Evolutionary conservation across 2,113 vertebrate species (phyloP).

Genomic region (Psettodes erumei): DNA sequence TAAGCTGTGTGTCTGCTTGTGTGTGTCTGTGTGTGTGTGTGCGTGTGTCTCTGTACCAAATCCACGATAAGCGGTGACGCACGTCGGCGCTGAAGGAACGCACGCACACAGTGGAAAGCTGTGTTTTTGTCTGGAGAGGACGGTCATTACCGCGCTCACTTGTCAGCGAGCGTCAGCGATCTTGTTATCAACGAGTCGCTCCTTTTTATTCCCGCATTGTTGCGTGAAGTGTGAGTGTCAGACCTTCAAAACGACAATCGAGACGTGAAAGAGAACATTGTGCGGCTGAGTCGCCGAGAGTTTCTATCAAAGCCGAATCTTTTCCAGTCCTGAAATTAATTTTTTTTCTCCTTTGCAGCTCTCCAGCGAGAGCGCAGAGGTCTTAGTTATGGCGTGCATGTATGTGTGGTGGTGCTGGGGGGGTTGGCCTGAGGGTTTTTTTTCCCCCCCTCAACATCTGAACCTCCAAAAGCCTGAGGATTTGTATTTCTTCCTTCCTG

Average conservation of each 20-base stretch:
- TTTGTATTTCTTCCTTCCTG: conserved; percentile 40
- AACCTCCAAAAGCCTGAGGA: conserved; percentile 38
- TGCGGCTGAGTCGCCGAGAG: background rate
- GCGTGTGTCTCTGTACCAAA: background rate
- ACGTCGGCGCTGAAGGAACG: too few species aligned
- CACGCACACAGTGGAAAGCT: too few species aligned
- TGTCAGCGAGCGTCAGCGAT: background rate
- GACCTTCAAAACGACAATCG: background rate
- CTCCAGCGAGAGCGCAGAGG: background rate
- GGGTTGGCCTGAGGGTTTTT: conserved; percentile 15
- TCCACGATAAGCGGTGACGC: too few species aligned
- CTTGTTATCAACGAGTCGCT: background rate
- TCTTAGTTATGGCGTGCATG: conserved; percentile 5
- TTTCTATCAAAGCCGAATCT: conserved; percentile 16
- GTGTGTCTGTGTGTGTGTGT: background rate
- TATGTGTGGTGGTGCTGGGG: too few species aligned
- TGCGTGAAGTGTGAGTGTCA: background rate
- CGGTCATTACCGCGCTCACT: background rate
- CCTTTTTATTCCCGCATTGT: background rate
- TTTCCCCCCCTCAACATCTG: conserved; percentile 30
- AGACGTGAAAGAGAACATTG: background rate
- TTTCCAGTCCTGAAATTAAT: background rate
- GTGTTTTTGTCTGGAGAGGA: background rate
- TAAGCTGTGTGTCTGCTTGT: background rate
- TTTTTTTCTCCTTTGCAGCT: conserved; percentile 15